Evolutionary conservation across 2,888 invertebrate species (phyloP).

Genomic region (Trilocha varians): DNA sequence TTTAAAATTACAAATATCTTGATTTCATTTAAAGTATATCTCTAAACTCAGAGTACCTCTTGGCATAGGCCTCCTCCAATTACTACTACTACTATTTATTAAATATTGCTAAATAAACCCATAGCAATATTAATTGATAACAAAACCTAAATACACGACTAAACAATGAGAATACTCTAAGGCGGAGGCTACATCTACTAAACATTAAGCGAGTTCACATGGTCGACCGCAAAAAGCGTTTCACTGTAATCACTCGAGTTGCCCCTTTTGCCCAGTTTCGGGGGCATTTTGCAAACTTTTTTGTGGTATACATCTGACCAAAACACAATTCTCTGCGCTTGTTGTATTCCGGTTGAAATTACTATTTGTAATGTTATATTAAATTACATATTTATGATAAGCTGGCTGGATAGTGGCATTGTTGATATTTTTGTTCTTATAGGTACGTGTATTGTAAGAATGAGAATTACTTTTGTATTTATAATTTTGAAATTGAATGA

Average conservation of each 20-base stretch:
- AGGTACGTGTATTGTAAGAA: too few species aligned
- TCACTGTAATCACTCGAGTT: conserved; percentile 2
- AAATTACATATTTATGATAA: not conserved
- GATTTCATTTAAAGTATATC: too few species aligned
- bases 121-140: too few species aligned
- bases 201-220: not conserved
- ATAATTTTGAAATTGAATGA: too few species aligned
- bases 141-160: not conserved
- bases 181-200: not conserved
- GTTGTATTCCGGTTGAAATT: not conserved
- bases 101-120: too few species aligned
- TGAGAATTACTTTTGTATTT: too few species aligned
- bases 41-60: too few species aligned
- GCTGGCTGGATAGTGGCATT: too few species aligned
- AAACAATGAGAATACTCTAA: not conserved
- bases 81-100: too few species aligned
- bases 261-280: conserved; percentile 1
- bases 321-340: not conserved
- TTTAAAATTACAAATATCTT: too few species aligned
- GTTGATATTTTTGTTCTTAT: too few species aligned
- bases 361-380: not conserved
- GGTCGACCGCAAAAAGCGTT: conserved; percentile 3
- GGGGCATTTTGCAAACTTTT: not conserved
- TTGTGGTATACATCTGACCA: conserved; percentile 1
- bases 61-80: too few species aligned